phyloP scores from a whole-genome alignment of 1,140 invertebrate species.

The Chionoecetes opilio region DNA sequence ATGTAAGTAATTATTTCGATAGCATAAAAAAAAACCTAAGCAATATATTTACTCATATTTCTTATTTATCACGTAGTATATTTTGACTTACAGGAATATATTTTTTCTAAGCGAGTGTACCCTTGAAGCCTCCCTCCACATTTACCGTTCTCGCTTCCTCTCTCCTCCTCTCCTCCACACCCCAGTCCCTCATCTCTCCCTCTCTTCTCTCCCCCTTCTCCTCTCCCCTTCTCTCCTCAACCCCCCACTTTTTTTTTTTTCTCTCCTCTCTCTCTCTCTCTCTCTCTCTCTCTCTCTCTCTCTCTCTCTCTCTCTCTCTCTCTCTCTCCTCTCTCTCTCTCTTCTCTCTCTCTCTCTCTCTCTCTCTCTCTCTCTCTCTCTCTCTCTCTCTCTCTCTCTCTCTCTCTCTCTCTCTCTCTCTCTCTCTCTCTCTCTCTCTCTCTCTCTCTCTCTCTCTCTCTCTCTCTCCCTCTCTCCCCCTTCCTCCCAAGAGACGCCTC shows the following conservation, averaged over 20 bases:
- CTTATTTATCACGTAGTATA: neutral
- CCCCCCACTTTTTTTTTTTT: neutral
- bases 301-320: constrained; percentile 44
- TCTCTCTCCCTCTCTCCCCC: neutral
- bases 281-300: constrained; percentile 1
- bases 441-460: constrained; percentile 36
- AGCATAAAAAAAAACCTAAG: no score
- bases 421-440: constrained; percentile 15
- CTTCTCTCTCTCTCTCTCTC: neutral
- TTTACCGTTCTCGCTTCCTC: constrained; percentile 31
- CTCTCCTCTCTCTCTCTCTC: neutral
- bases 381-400: constrained; percentile 40
- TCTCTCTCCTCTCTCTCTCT: neutral
- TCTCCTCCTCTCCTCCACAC: neutral
- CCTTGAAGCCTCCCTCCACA: neutral
- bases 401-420: constrained; percentile 52
- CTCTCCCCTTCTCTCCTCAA: neutral
- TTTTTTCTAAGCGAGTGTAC: neutral
- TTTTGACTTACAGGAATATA: neutral
- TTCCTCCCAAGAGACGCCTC: neutral
- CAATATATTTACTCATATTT: no score
- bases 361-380: constrained; percentile 16
- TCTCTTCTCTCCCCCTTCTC: neutral
- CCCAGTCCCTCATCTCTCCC: neutral
- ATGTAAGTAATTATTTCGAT: no score